phyloP scores from a whole-genome alignment of 1,140 invertebrate genomes.

The Bombus terrestris region DNA sequence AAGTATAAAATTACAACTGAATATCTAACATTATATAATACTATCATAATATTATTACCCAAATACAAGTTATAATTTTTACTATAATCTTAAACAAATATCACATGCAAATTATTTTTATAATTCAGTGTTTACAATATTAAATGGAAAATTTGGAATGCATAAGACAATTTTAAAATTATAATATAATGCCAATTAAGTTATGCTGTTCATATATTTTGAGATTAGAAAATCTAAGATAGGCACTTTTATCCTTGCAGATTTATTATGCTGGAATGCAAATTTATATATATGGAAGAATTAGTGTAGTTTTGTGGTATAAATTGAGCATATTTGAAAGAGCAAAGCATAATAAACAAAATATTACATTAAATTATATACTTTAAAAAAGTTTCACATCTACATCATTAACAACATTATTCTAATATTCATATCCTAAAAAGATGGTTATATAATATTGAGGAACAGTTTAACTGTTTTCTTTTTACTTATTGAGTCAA shows the following conservation, averaged over 20 bases:
- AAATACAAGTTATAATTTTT: conserved; percentile 30
- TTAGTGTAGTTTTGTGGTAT: conserved; percentile 21
- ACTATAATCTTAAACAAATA: conserved; percentile 24
- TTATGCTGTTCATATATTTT: conserved; percentile 24
- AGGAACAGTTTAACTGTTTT: conserved; percentile 33
- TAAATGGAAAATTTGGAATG: conserved; percentile 19
- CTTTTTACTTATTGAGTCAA: not conserved
- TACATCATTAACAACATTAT: conserved; percentile 13
- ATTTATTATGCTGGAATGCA: conserved; percentile 51
- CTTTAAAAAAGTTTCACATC: not conserved
- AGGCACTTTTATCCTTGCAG: conserved; percentile 61
- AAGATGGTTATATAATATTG: not conserved
- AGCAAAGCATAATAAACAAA: conserved; percentile 19
- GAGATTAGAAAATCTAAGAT: conserved; percentile 52
- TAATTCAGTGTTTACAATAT: conserved; percentile 24
- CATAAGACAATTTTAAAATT: conserved; percentile 16
- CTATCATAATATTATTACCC: conserved; percentile 26
- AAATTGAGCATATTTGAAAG: conserved; percentile 39
- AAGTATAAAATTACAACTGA: conserved; percentile 35
- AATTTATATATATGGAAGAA: conserved; percentile 23
- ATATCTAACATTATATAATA: conserved; percentile 33
- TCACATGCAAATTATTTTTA: conserved; percentile 51
- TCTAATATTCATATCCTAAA: conserved; percentile 9
- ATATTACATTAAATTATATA: conserved; percentile 23
- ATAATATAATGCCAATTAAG: conserved; percentile 28